Evolutionary conservation across 1,140 invertebrate species (phyloP).

Genomic region (Acyrthosiphon pisum): DNA sequence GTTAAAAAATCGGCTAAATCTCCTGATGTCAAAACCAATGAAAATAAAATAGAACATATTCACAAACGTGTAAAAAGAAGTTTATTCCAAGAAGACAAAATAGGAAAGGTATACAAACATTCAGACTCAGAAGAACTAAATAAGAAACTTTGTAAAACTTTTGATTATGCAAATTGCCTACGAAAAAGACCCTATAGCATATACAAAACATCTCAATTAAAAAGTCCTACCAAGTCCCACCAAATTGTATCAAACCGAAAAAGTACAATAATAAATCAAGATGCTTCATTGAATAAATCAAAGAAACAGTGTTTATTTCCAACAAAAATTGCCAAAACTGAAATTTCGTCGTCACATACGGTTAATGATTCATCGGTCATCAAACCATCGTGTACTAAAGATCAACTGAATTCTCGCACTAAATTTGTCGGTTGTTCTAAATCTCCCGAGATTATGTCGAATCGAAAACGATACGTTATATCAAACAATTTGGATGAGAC

Average conservation of each 20-base stretch:
- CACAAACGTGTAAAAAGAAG: conserved; percentile 16
- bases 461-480: background rate
- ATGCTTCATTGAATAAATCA: background rate
- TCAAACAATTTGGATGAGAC: background rate
- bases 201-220: background rate
- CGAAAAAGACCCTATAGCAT: background rate
- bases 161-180: background rate
- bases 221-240: background rate
- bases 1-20: background rate
- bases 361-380: background rate
- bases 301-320: background rate
- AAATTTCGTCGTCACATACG: background rate
- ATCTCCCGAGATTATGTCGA: conserved; percentile 19
- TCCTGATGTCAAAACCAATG: background rate
- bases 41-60: background rate
- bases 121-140: background rate
- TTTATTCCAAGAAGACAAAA: conserved; percentile 30
- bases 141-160: background rate
- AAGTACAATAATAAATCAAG: background rate
- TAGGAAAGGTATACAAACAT: background rate
- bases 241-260: background rate
- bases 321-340: background rate
- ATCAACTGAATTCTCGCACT: background rate
- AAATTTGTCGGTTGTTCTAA: background rate
- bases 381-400: background rate